Evolutionary conservation across 2,888 invertebrate species (phyloP).

Genomic region (Himalopsyche kuldschensis): DNA sequence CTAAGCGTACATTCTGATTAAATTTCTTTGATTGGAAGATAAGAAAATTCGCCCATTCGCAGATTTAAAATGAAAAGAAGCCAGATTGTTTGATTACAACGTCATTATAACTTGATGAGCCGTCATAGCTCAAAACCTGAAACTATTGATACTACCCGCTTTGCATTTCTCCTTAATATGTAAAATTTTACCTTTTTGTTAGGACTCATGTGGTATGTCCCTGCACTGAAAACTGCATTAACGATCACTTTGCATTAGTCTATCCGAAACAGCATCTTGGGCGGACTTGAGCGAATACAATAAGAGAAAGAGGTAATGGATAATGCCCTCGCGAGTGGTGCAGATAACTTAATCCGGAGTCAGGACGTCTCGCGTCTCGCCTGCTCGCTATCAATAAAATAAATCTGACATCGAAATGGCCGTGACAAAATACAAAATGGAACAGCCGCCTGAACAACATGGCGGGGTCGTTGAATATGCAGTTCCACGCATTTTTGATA

Average conservation of each 20-base stretch:
- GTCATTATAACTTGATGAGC: too few relatives aligned
- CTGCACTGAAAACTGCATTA: not conserved
- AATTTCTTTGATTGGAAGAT: too few relatives aligned
- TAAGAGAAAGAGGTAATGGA: constrained; percentile 2
- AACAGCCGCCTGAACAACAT: not conserved
- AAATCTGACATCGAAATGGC: constrained; percentile 25
- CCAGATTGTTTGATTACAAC: too few relatives aligned
- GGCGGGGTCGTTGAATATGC: not conserved
- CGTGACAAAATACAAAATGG: constrained; percentile 11
- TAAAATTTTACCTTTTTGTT: too few relatives aligned
- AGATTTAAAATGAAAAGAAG: too few relatives aligned
- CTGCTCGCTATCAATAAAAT: constrained; percentile 21
- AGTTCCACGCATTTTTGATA: not conserved
- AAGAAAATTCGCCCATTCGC: too few relatives aligned
- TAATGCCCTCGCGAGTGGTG: constrained; percentile 10
- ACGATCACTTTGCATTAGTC: constrained; percentile 3
- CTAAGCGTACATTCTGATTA: too few relatives aligned
- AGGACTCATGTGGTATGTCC: not conserved
- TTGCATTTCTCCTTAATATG: too few relatives aligned
- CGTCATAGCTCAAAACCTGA: too few relatives aligned
- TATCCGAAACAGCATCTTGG: not conserved
- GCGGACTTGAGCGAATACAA: not conserved
- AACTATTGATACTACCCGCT: too few relatives aligned
- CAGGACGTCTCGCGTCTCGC: not conserved
- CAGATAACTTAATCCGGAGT: constrained; percentile 21